phyloP scores from a whole-genome alignment of 2,888 invertebrate species.

The Tyria jacobaeae region DNA sequence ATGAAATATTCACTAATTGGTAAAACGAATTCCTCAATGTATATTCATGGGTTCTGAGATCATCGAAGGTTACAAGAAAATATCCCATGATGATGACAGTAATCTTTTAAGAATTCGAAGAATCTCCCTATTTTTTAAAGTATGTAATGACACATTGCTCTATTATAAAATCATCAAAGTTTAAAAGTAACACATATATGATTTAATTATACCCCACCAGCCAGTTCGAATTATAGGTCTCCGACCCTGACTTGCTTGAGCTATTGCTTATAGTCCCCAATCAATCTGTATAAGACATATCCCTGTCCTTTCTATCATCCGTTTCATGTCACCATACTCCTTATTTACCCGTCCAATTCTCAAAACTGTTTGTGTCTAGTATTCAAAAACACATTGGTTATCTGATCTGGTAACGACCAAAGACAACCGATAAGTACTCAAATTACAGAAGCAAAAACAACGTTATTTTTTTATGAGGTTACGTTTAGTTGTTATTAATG shows the following conservation, averaged over 20 bases:
- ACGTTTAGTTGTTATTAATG: neutral
- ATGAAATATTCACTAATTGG: conserved; percentile 61
- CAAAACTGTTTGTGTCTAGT: too few species aligned
- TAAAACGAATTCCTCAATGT: conserved; percentile 46
- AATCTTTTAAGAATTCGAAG: conserved; percentile 30
- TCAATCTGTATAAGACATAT: too few species aligned
- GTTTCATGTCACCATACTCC: too few species aligned
- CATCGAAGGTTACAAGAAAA: conserved; percentile 43
- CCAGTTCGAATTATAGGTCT: too few species aligned
- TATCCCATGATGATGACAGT: conserved; percentile 30
- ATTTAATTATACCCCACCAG: too few species aligned
- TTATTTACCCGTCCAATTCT: too few species aligned
- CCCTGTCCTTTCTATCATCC: too few species aligned
- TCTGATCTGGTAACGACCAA: conserved; percentile 1
- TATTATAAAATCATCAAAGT: neutral
- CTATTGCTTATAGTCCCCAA: too few species aligned
- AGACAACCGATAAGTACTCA: neutral
- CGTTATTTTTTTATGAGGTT: neutral
- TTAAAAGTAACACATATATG: too few species aligned
- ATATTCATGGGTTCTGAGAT: conserved; percentile 46
- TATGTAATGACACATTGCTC: conserved; percentile 16
- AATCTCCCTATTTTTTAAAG: conserved; percentile 19
- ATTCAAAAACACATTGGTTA: neutral
- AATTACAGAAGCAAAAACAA: conserved; percentile 3
- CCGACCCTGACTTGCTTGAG: too few species aligned